Base-by-base conservation (phyloP, 2,888 invertebrate species). In the Eledone cirrhosa region DNA sequence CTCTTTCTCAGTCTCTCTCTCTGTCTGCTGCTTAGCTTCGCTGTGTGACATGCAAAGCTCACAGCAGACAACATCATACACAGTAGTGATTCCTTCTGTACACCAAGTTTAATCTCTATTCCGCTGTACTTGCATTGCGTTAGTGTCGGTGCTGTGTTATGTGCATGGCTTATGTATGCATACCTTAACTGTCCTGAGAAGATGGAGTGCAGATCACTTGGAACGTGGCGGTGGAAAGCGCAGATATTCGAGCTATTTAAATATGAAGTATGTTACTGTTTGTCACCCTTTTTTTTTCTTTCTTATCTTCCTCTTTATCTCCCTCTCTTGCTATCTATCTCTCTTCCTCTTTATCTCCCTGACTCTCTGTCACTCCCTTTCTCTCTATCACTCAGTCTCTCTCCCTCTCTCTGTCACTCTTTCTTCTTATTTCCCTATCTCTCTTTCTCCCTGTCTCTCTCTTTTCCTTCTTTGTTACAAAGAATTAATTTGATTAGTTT, bases 161-260 rank as follows among this genome's bases (percentile, higher is more conserved):
- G 69, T n/a, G n/a, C 41, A 69, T 69, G 69, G 69, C 33, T 69
- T 69, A n/a, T 69, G 69, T 41, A 69, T 69, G 69, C 69, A 69
- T 41, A 69, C 69, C 31, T 41, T 69, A 69, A 69, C 69, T 33
- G 69, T 69, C 69, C 69, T 69, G 69, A 69, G 69, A 69, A 31
- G 69, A 69, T 69, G 69, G 69, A 69, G 69, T 69, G 31, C 69
- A 31, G 69, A 69, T 69, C 69, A 69, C n/a, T 41, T 69, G 69
- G 69, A 41, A 41, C 41, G 69, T 69, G 69, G 69, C 24, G 11
- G 41, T 3, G 69, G 69, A 41, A 33, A 41, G 31, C 69, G n/a
- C 31, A 33, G 69, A 41, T 69, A n/a, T 41, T 69, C 69, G 33
- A 69, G 69, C 33, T 69, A 69, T 69, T 69, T 69, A 33, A 69